Conservation (phyloP, 2,113 vertebrate species). For the Cynocephalus volans region DNA sequence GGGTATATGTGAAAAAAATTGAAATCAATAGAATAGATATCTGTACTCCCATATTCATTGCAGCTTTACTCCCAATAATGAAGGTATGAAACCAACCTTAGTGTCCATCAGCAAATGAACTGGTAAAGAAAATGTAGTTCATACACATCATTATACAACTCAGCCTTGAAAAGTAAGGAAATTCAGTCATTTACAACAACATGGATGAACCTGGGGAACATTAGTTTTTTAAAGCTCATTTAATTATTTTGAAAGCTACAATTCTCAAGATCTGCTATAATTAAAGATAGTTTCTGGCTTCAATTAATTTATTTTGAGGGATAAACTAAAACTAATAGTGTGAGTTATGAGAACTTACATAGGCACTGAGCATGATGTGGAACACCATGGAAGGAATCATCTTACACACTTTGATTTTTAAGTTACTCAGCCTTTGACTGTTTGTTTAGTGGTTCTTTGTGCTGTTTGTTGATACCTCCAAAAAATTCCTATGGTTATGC, state of each 20-base stretch:
- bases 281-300: neutral
- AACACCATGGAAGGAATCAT: neutral
- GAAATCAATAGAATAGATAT: neutral
- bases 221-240: neutral
- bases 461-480: neutral
- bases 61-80: neutral
- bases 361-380: neutral
- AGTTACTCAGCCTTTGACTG: neutral
- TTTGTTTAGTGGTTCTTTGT: neutral
- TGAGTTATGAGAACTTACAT: neutral
- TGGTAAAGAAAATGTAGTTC: no score
- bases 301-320: neutral
- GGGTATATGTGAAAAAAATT: neutral
- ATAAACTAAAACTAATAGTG: neutral
- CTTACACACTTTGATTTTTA: neutral
- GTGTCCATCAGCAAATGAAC: no score
- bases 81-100: neutral
- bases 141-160: neutral
- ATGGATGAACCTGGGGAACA: neutral
- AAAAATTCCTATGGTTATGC: neutral
- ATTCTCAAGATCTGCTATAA: neutral
- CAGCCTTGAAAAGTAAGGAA: neutral
- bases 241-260: neutral
- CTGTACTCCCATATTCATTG: neutral
- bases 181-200: neutral